phyloP scores from a whole-genome alignment of 1,140 invertebrate species.

The Maconellicoccus hirsutus region DNA sequence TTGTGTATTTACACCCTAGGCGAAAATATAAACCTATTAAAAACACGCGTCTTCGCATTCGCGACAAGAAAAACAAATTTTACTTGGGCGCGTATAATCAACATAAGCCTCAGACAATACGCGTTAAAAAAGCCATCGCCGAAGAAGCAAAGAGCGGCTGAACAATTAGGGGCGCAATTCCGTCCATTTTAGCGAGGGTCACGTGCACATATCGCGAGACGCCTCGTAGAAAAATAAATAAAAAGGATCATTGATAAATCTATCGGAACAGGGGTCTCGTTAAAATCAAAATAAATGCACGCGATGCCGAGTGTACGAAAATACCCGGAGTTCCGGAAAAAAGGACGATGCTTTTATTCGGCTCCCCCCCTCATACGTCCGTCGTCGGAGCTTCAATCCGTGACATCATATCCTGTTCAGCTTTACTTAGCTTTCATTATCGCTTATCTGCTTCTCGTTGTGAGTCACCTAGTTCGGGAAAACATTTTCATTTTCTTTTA shows the following conservation, averaged over 20 bases:
- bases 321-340: neutral
- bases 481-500: slow-evolving; percentile 23
- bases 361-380: neutral
- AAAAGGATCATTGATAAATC: slow-evolving; percentile 19
- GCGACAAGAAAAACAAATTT: slow-evolving; percentile 11
- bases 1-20: neutral
- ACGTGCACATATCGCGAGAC: neutral
- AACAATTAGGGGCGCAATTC: slow-evolving; percentile 18
- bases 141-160: neutral
- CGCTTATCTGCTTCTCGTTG: slow-evolving; percentile 14
- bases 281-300: slow-evolving; percentile 22
- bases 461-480: slow-evolving; percentile 16
- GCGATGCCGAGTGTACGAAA: slow-evolving; percentile 6
- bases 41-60: slow-evolving; percentile 11
- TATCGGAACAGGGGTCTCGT: slow-evolving; percentile 20
- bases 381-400: slow-evolving; percentile 19
- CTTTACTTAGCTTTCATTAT: slow-evolving; percentile 21
- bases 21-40: slow-evolving; percentile 14
- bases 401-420: slow-evolving; percentile 21
- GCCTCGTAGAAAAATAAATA: neutral
- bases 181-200: neutral
- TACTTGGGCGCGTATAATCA: neutral
- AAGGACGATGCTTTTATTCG: slow-evolving; percentile 18
- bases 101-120: neutral
- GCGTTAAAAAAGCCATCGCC: neutral